Evolutionary conservation across 1,140 invertebrate species (phyloP).

Genomic region (Helicoverpa zea): DNA sequence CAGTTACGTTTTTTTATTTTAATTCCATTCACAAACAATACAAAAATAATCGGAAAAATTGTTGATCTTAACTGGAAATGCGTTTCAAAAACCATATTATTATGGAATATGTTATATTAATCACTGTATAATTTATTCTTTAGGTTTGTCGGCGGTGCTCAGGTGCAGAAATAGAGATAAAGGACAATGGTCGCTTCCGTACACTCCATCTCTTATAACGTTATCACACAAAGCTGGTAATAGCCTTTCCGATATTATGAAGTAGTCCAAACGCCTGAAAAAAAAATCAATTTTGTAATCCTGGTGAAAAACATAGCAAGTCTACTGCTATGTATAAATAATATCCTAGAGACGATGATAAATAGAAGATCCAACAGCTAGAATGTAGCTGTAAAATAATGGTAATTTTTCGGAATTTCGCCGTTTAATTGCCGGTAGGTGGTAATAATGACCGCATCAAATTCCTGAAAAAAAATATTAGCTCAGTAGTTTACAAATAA

Average conservation of each 20-base stretch:
- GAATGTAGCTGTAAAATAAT: too few relatives aligned
- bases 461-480: too few relatives aligned
- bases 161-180: constrained; percentile 90
- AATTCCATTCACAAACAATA: constrained; percentile 38
- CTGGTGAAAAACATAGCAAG: too few relatives aligned
- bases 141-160: constrained; percentile 77
- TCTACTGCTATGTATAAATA: too few relatives aligned
- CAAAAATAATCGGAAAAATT: constrained; percentile 18
- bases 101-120: not conserved
- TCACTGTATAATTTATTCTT: constrained; percentile 64
- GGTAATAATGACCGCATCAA: too few relatives aligned
- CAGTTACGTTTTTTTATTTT: constrained; percentile 49
- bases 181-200: constrained; percentile 96
- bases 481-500: not conserved
- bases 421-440: too few relatives aligned
- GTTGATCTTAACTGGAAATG: constrained; percentile 4
- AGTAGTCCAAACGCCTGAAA: constrained; percentile 97
- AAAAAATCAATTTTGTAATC: constrained; percentile 45
- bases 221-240: constrained; percentile 93
- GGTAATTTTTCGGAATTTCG: too few relatives aligned
- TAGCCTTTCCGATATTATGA: constrained; percentile 94
- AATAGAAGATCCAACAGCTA: too few relatives aligned
- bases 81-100: constrained; percentile 15
- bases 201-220: constrained; percentile 91
- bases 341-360: too few relatives aligned